Conservation (phyloP, 2,888 invertebrate species). For the Toxonevra muliebris region DNA sequence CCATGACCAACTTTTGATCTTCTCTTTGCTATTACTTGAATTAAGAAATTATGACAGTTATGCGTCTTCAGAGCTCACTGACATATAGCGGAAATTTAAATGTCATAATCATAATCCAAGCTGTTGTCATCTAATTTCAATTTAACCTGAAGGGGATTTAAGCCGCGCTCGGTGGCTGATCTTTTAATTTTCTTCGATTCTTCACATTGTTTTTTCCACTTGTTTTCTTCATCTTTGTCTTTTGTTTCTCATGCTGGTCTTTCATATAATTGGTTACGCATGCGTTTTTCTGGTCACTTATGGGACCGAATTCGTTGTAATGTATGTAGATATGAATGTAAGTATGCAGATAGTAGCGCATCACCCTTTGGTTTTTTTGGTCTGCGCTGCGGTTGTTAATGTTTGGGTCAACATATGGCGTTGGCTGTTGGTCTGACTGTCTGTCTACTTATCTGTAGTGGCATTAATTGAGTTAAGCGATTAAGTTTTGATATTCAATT, state of each 20-base stretch:
- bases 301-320: constrained; percentile 1
- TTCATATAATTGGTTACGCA: constrained; percentile 9
- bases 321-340: not conserved
- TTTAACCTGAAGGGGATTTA: not conserved
- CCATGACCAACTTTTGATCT: constrained; percentile 21
- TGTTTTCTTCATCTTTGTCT: not conserved
- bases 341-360: not conserved
- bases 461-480: not conserved
- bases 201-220: constrained; percentile 3
- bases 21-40: not conserved
- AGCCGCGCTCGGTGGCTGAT: not conserved
- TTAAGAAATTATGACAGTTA: constrained; percentile 32
- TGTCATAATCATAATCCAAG: constrained; percentile 5
- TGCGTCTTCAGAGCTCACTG: not conserved
- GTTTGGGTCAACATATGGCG: not conserved
- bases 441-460: not conserved
- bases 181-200: constrained; percentile 7
- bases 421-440: not conserved
- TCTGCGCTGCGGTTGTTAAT: not conserved
- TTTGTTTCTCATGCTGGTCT: not conserved
- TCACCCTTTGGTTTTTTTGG: not conserved
- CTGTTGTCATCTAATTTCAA: not conserved
- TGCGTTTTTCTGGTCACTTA: constrained; percentile 21
- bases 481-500: not conserved
- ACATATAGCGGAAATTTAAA: not conserved